Evolutionary conservation across 2,888 invertebrate genomes (phyloP).

Genomic region (Ichneumoninae sp.): DNA sequence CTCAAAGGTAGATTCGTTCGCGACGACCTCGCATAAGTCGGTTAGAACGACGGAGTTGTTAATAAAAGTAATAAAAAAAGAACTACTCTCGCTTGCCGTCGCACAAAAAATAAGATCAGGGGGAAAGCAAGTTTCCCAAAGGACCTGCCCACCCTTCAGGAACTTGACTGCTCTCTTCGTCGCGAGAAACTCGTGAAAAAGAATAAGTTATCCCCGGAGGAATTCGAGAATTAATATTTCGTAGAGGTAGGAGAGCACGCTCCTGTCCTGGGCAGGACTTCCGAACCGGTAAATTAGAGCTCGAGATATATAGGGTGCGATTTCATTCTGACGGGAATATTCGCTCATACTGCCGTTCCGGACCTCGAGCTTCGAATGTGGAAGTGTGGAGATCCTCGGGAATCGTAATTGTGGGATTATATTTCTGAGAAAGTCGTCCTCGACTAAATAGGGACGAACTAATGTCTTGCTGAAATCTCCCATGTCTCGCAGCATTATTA

Average conservation of each 20-base stretch:
- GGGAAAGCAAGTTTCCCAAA: constrained; percentile 14
- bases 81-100: constrained; percentile 15
- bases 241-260: neutral
- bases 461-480: neutral
- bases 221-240: constrained; percentile 58
- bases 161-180: constrained; percentile 6
- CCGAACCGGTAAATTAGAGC: constrained; percentile 31
- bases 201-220: constrained; percentile 36
- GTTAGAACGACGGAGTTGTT: constrained; percentile 34
- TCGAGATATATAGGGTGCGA: neutral
- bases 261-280: neutral
- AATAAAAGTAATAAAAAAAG: constrained; percentile 33
- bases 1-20: neutral
- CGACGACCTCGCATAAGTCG: constrained; percentile 30
- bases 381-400: neutral
- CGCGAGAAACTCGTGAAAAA: constrained; percentile 37
- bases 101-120: constrained; percentile 16
- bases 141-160: constrained; percentile 24
- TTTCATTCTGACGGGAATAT: constrained; percentile 6
- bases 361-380: neutral
- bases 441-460: neutral
- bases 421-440: neutral
- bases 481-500: neutral
- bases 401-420: neutral
- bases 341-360: neutral